Percentiles rank a stretch among this genome's conserved stretches.
Evolutionary conservation across 2,797 vertebrate species (phyloP).

Genomic region (Aeoliscus strigatus): DNA sequence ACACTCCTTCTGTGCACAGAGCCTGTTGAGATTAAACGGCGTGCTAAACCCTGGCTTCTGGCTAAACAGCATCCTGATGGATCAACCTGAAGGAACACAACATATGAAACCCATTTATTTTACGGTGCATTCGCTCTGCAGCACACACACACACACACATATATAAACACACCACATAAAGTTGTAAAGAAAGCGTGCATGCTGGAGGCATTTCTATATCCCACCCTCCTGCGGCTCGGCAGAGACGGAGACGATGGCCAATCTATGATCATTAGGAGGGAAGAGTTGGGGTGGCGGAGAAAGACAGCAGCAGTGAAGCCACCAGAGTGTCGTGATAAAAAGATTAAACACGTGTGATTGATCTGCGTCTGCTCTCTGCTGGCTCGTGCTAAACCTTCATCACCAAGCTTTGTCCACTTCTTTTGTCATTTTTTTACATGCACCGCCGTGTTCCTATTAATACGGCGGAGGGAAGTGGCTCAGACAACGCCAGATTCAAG

Average conservation of each 20-base stretch:
- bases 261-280: conserved; percentile 76
- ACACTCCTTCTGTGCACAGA: conserved; percentile 23
- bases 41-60: conserved; percentile 40
- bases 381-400: conserved; percentile 24
- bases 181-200: conserved; percentile 23
- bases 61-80: conserved; percentile 55
- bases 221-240: conserved; percentile 45
- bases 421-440: conserved; percentile 23
- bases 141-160: conserved; percentile 2
- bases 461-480: too few species aligned
- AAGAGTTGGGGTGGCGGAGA: conserved; percentile 52
- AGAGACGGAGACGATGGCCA: conserved; percentile 46
- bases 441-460: too few species aligned
- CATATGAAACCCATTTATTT: conserved; percentile 74
- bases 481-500: too few species aligned
- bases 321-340: conserved; percentile 70
- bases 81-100: conserved; percentile 47
- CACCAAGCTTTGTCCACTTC: conserved; percentile 16
- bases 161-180: conserved; percentile 29
- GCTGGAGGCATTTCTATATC: conserved; percentile 52
- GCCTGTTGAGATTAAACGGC: conserved; percentile 46
- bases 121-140: conserved; percentile 32
- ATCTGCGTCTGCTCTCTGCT: conserved; percentile 51
- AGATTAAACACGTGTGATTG: conserved; percentile 75
- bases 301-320: conserved; percentile 61